Evolutionary conservation across 2,113 vertebrate species (phyloP), one percentile per base, ranked within the genome.

Genomic region (Zapornia atra): DNA sequence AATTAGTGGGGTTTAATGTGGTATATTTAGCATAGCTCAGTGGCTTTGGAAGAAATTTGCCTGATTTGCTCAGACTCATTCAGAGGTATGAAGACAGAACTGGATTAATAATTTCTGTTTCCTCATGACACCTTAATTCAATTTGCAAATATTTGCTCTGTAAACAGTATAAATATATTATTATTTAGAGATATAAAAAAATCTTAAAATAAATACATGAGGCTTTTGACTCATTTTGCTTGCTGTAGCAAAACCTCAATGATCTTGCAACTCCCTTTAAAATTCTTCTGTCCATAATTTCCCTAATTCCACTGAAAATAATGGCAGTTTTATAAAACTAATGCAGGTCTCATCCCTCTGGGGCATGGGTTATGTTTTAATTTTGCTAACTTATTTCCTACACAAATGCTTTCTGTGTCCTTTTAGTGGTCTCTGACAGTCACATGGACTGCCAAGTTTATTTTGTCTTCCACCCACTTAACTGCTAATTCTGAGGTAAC

Each of bases 401-500:
- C 84, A 80, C 44, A 76, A 84, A 86, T 66, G 65, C 71, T 93
- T 90, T 94, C 69, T 94, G 63, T 87, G 77, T 86, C 75, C 87
- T 94, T 94, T 88, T 65, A 88, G 84, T 63, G 72, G 64, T 92
- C 75, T 90, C 91, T 89, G 94, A 81, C 83, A 94, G 77, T 72
- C 48, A 60, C 68, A 38, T 1, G 65, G 38, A 70, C 72, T 69
- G 72, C 70, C 78, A 82, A 66, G 31, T 66, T 92, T 86, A 59
- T 89, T 94, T 88, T 93, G 36, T 29, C 61, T 61, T 94, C 48
- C 50, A 91, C 65, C 16, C 83, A 86, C 61, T 82, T 94, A 88
- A 86, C 90, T 92, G 79, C 75, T 83, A 65, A 63, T 64, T 87
- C 69, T 64, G 81, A 82, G 51, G 78, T 88, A 96, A 78, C 75